Percentiles rank a stretch among this genome's conserved stretches.
phyloP scores from a whole-genome alignment of 2,113 vertebrate species.

The Melanotaenia duboulayi region DNA sequence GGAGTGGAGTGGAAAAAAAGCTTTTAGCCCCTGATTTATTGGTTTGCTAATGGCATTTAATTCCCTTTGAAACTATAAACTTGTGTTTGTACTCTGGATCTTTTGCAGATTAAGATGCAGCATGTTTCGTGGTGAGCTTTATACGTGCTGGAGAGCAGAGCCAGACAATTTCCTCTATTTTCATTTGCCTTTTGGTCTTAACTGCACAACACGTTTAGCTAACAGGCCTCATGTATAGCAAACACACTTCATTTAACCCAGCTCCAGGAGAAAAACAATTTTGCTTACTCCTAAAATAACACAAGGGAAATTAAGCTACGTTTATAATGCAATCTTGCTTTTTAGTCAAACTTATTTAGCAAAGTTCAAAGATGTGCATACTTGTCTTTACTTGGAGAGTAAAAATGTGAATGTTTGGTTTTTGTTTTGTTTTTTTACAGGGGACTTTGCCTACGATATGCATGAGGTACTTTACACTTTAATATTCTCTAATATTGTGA shows the following conservation, averaged over 20 bases:
- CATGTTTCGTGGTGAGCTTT: background rate
- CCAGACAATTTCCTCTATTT: conserved; percentile 7
- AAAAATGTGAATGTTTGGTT: background rate
- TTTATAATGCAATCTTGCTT: too few species aligned
- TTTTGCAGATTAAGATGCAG: too few species aligned
- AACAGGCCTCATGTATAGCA: background rate
- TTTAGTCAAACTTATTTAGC: background rate
- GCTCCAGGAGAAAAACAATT: background rate
- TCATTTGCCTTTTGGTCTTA: background rate
- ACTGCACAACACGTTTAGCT: background rate
- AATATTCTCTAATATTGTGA: conserved; percentile 25
- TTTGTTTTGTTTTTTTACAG: conserved; percentile 70
- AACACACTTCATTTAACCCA: background rate
- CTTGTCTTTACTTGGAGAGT: background rate
- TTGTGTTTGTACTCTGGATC: too few species aligned
- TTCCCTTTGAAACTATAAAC: background rate
- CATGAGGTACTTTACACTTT: conserved; percentile 79
- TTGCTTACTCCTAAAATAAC: too few species aligned
- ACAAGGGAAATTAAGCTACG: too few species aligned
- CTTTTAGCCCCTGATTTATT: background rate
- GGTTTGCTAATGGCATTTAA: background rate
- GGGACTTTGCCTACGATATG: conserved; percentile 92
- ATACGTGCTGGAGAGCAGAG: background rate
- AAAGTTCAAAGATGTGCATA: background rate
- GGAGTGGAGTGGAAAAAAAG: too few species aligned